Evolutionary conservation across 2,888 invertebrate species (phyloP).

Genomic region (Conops quadrifasciatus): DNA sequence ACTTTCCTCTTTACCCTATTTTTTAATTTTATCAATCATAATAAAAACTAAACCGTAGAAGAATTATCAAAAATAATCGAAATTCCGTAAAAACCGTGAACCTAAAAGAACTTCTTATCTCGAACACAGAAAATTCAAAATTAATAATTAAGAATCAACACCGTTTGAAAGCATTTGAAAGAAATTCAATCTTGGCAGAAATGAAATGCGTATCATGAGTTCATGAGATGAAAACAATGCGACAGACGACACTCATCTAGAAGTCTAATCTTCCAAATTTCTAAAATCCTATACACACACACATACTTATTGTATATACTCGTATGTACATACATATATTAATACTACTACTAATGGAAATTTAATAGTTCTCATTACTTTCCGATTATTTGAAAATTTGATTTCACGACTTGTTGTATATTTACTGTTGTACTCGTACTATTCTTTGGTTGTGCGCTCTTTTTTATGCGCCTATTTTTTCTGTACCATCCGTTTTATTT

Average conservation of each 20-base stretch:
- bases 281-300: not conserved
- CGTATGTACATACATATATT: not conserved
- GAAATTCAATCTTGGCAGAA: no score
- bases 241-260: not conserved
- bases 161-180: no score
- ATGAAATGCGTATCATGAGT: no score
- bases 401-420: not conserved
- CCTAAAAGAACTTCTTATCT: constrained; percentile 20
- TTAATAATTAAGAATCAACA: no score
- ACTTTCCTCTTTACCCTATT: no score
- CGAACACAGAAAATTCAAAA: no score
- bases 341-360: not conserved
- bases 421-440: not conserved
- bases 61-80: no score
- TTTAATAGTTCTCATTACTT: not conserved
- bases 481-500: not conserved
- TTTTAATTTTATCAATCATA: no score
- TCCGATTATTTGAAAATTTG: not conserved
- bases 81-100: constrained; percentile 11
- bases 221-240: no score
- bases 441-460: not conserved
- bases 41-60: not conserved
- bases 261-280: not conserved
- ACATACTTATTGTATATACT: not conserved
- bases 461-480: no score